These are phyloP conservation scores for Mycetomoellerius zeteki DNA, from an alignment of 1,140 invertebrate species.

Conservation along the genomic window DNA sequence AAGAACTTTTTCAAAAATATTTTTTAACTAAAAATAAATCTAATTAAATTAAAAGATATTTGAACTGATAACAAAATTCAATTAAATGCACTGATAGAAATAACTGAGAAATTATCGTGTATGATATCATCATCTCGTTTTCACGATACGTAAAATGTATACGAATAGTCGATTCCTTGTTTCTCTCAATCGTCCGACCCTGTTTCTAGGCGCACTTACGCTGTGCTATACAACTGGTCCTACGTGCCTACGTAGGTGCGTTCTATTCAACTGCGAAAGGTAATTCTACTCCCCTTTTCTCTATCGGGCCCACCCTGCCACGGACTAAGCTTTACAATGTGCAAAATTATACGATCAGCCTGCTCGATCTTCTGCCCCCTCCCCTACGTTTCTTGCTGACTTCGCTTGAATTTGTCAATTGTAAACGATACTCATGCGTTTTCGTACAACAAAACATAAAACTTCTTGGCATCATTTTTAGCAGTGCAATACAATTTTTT, in stretches of 20 bases:
- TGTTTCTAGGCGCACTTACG: constrained; percentile 56
- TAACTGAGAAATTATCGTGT: neutral
- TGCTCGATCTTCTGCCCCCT: constrained; percentile 52
- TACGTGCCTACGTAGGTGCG: constrained; percentile 68
- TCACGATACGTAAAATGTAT: neutral
- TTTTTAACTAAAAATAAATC: neutral
- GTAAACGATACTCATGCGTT: constrained; percentile 56
- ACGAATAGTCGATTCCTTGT: neutral
- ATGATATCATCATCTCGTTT: neutral
- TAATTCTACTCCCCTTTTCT: constrained; percentile 73
- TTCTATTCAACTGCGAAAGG: constrained; percentile 75
- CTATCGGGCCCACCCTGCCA: constrained; percentile 49
- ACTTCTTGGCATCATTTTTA: neutral
- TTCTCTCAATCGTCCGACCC: constrained; percentile 8
- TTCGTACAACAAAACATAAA: neutral
- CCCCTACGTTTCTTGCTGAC: constrained; percentile 63
- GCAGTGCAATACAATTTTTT: neutral
- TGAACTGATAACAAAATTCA: neutral
- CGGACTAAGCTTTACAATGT: constrained; percentile 66
- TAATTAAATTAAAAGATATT: constrained; percentile 26
- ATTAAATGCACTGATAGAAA: neutral
- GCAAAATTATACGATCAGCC: constrained; percentile 76
- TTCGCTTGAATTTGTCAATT: constrained; percentile 43
- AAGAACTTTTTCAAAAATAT: neutral
- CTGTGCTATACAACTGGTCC: constrained; percentile 48